Evolutionary conservation across 2,797 vertebrate genomes (phyloP).

Genomic region (Alca torda): DNA sequence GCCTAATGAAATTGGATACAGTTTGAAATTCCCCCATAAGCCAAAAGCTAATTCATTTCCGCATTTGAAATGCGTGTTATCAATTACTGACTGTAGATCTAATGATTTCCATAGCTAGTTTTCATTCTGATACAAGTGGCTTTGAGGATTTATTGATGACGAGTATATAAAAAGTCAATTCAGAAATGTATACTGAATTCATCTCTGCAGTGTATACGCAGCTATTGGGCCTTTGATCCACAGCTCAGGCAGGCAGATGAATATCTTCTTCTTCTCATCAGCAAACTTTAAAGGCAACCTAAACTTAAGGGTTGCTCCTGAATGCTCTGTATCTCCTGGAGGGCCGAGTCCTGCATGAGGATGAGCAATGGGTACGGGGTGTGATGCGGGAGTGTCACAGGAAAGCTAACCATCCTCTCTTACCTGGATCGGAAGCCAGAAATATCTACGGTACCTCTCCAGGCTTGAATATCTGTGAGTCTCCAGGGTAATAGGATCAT

Average conservation of each 20-base stretch:
- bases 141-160: constrained; percentile 56
- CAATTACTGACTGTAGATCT: constrained; percentile 60
- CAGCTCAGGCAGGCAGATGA: not conserved
- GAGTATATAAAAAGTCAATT: constrained; percentile 13
- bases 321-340: not conserved
- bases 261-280: not conserved
- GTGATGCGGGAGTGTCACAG: not conserved
- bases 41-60: constrained; percentile 59
- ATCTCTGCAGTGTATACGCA: not conserved
- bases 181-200: not conserved
- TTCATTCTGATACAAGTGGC: constrained; percentile 22
- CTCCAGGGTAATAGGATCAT: accelerated
- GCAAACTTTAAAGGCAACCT: not conserved
- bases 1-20: constrained; percentile 61
- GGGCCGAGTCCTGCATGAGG: not conserved
- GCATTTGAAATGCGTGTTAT: constrained; percentile 47
- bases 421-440: not conserved
- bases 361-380: accelerated
- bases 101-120: constrained; percentile 52
- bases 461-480: not conserved
- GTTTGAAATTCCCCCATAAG: not conserved
- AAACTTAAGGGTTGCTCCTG: not conserved
- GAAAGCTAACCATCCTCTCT: not conserved
- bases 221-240: not conserved
- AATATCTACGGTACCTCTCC: not conserved